Conservation (phyloP, 1,140 invertebrate species). For the Periplaneta americana region DNA sequence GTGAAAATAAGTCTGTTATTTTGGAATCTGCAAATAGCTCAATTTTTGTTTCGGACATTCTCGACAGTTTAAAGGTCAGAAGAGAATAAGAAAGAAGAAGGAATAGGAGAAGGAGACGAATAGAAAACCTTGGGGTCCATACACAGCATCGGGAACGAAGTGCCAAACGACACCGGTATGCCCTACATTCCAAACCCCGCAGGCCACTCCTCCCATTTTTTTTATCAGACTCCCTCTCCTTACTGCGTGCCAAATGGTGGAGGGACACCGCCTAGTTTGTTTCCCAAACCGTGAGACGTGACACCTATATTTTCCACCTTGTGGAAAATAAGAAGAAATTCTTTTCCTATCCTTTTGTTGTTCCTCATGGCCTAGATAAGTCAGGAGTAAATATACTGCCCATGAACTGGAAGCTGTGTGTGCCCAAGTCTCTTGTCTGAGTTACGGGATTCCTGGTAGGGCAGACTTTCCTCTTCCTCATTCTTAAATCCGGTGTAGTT, state of each 20-base stretch:
- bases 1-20: no score
- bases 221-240: background rate
- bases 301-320: background rate
- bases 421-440: no score
- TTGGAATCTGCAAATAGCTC: background rate
- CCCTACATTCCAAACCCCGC: background rate
- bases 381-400: no score
- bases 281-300: conserved; percentile 1
- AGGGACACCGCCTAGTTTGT: conserved; percentile 1
- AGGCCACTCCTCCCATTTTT: background rate
- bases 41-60: background rate
- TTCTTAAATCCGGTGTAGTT: no score
- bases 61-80: background rate
- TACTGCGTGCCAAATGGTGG: background rate
- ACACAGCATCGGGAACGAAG: background rate
- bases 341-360: background rate
- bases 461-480: no score
- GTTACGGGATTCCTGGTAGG: no score
- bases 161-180: background rate
- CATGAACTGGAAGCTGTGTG: no score
- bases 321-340: background rate
- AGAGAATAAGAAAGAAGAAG: background rate
- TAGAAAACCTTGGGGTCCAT: background rate
- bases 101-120: background rate
- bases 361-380: background rate